Conservation (phyloP, 2,113 vertebrate genomes). For the Hyaena hyaena region DNA sequence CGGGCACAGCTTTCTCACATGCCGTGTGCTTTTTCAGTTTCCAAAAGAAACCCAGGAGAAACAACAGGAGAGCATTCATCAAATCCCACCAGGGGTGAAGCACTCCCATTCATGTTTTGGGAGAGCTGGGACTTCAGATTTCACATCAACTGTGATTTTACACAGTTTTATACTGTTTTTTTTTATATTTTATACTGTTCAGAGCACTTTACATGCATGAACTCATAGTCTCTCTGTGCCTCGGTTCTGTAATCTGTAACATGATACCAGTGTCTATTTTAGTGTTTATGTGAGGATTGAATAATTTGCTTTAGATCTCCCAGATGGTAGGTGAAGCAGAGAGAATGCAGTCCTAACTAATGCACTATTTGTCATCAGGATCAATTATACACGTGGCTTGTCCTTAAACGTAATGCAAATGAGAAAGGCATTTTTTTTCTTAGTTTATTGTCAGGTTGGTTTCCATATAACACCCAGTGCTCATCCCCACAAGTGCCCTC, state of each 20-base stretch:
- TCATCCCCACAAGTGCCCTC: too few species aligned
- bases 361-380: neutral
- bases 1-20: neutral
- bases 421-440: neutral
- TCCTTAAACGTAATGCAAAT: neutral
- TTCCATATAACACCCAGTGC: too few species aligned
- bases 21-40: neutral
- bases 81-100: neutral
- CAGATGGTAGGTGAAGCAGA: neutral
- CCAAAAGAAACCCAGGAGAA: constrained; percentile 12
- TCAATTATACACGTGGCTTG: neutral
- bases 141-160: neutral
- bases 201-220: neutral
- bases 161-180: too few species aligned
- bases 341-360: neutral
- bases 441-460: too few species aligned
- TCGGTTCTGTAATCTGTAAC: neutral
- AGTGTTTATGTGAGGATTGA: neutral
- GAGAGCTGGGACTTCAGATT: constrained; percentile 1
- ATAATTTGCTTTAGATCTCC: neutral
- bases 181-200: neutral
- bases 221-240: neutral
- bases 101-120: neutral
- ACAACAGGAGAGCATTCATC: neutral
- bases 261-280: neutral